Conservation (phyloP, 2,888 invertebrate genomes). For the Poecilobothrus nobilitatus region DNA sequence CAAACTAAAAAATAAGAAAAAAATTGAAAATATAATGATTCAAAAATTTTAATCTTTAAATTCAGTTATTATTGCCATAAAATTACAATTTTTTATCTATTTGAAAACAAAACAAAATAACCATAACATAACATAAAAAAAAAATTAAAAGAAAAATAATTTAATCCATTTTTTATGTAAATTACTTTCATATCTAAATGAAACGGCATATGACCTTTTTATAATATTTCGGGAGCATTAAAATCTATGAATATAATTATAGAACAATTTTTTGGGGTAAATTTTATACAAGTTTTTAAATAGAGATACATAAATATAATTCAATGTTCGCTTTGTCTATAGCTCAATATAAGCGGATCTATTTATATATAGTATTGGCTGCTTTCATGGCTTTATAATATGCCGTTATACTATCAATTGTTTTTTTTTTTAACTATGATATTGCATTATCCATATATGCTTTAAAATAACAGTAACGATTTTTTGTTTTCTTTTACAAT, state of each 20-base stretch:
- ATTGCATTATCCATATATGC: too few species aligned
- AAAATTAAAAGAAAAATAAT: neutral
- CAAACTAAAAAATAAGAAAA: too few species aligned
- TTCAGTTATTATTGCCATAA: slow-evolving; percentile 6
- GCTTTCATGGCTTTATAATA: too few species aligned
- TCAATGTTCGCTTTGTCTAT: too few species aligned
- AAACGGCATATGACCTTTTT: slow-evolving; percentile 6
- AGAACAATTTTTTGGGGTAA: neutral
- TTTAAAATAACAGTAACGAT: too few species aligned
- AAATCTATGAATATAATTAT: slow-evolving; percentile 1
- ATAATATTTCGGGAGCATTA: slow-evolving; percentile 1
- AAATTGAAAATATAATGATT: neutral
- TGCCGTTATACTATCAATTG: too few species aligned
- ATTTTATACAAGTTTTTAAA: neutral
- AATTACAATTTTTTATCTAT: slow-evolving; percentile 5
- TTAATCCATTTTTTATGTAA: slow-evolving; percentile 4
- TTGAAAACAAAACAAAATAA: neutral
- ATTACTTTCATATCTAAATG: slow-evolving; percentile 6
- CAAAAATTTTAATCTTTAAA: slow-evolving; percentile 4
- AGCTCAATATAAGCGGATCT: neutral
- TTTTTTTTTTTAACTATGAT: too few species aligned
- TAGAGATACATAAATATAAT: too few species aligned
- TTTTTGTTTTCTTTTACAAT: neutral
- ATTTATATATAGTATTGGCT: neutral
- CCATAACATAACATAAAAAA: neutral